Conservation (phyloP, 2,797 vertebrate species). For the Amniataba percoides region DNA sequence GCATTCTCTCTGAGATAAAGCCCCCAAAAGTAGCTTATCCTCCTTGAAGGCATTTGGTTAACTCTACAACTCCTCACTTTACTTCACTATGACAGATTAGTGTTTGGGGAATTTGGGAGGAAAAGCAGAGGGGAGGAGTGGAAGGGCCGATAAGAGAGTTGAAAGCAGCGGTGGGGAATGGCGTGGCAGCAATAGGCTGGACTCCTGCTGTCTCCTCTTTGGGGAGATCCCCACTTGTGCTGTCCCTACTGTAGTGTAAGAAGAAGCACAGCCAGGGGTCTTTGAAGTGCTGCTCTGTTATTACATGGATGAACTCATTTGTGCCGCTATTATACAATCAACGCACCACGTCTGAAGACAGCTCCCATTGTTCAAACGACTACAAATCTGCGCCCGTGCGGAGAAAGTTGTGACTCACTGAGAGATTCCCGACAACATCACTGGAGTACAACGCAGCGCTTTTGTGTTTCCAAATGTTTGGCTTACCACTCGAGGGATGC, state of each 20-base stretch:
- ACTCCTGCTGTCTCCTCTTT: slow-evolving; percentile 62
- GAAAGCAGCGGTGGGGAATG: slow-evolving; percentile 46
- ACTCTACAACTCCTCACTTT: slow-evolving; percentile 43
- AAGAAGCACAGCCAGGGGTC: slow-evolving; percentile 60
- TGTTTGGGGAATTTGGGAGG: slow-evolving; percentile 55
- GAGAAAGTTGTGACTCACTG: slow-evolving; percentile 19
- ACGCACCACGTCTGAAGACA: slow-evolving; percentile 39
- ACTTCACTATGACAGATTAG: slow-evolving; percentile 54
- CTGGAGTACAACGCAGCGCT: neutral
- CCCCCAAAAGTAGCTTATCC: slow-evolving; percentile 26
- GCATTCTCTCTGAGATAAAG: slow-evolving; percentile 45
- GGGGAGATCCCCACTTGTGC: slow-evolving; percentile 58
- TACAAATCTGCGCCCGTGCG: slow-evolving; percentile 23
- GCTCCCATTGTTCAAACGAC: slow-evolving; percentile 50
- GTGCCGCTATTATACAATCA: slow-evolving; percentile 53
- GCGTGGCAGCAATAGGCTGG: slow-evolving; percentile 39
- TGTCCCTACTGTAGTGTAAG: slow-evolving; percentile 53
- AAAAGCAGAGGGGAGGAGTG: slow-evolving; percentile 43
- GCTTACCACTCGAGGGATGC: slow-evolving; percentile 15
- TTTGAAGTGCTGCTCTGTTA: slow-evolving; percentile 71
- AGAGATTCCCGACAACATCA: slow-evolving; percentile 26
- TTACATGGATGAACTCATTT: slow-evolving; percentile 66
- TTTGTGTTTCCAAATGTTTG: slow-evolving; percentile 48
- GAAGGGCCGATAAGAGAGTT: slow-evolving; percentile 58
- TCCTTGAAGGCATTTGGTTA: slow-evolving; percentile 46